phyloP scores from a whole-genome alignment of 2,113 vertebrate species.

The Dicaeum eximium region DNA sequence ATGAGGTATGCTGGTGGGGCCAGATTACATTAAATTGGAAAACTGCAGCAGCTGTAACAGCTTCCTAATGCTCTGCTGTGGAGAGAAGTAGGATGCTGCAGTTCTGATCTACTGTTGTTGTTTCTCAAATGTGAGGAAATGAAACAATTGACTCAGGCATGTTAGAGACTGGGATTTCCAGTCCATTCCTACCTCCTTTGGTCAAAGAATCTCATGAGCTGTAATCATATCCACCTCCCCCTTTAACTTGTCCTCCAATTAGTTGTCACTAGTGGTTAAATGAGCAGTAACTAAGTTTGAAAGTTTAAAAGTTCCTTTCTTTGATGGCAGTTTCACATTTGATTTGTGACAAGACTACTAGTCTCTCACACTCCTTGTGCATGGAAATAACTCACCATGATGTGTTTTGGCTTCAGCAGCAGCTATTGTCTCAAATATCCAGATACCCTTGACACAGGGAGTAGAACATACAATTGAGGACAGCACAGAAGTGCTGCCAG shows the following conservation, averaged over 20 bases:
- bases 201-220: background rate
- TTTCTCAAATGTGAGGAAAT: background rate
- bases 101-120: background rate
- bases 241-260: background rate
- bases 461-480: background rate
- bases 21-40: accelerated
- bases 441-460: background rate
- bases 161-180: background rate
- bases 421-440: background rate
- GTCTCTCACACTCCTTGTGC: background rate
- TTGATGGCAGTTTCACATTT: background rate
- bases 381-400: background rate
- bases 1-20: background rate
- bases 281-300: background rate
- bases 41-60: background rate
- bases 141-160: background rate
- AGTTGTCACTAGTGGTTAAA: background rate
- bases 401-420: background rate
- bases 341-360: background rate
- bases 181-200: background rate
- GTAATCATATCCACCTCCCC: background rate
- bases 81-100: background rate
- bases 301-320: background rate
- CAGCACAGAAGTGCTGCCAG: background rate
- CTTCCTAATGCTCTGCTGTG: background rate